Conservation (phyloP, 2,113 vertebrate species). For the Stictonetta naevosa region DNA sequence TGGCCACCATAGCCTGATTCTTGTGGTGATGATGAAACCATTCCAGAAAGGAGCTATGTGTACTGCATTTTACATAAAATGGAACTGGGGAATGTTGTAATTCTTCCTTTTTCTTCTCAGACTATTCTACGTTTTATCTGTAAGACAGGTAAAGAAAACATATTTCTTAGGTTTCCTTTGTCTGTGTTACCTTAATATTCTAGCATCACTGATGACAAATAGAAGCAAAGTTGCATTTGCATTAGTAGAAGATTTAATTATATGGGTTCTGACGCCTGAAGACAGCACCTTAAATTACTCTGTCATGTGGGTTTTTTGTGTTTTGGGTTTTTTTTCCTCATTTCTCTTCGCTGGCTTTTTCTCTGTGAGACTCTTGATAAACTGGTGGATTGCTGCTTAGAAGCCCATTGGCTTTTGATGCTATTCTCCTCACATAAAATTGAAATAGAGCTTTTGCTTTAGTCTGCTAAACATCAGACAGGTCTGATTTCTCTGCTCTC, state of each 20-base stretch:
- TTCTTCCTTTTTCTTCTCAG: neutral
- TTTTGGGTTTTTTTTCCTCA: neutral
- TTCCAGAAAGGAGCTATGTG: neutral
- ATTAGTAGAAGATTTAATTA: neutral
- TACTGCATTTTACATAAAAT: neutral
- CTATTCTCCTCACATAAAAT: neutral
- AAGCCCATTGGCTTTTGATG: neutral
- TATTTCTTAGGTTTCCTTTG: neutral
- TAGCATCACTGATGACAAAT: neutral
- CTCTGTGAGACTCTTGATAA: neutral
- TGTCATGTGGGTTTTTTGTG: neutral
- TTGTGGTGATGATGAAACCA: neutral
- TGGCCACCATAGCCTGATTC: neutral
- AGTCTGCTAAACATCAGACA: neutral
- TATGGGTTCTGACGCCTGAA: neutral
- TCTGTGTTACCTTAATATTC: neutral
- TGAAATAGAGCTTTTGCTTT: neutral
- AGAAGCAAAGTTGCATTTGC: neutral
- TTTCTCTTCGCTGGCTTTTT: neutral
- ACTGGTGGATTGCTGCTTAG: neutral
- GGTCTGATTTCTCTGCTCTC: neutral
- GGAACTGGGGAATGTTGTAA: neutral
- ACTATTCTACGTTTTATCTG: neutral
- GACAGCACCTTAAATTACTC: neutral
- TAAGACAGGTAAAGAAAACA: neutral